These are phyloP conservation scores for Hyperoplus immaculatus DNA, from an alignment of 2,797 vertebrate species.

Conservation along the genomic window DNA sequence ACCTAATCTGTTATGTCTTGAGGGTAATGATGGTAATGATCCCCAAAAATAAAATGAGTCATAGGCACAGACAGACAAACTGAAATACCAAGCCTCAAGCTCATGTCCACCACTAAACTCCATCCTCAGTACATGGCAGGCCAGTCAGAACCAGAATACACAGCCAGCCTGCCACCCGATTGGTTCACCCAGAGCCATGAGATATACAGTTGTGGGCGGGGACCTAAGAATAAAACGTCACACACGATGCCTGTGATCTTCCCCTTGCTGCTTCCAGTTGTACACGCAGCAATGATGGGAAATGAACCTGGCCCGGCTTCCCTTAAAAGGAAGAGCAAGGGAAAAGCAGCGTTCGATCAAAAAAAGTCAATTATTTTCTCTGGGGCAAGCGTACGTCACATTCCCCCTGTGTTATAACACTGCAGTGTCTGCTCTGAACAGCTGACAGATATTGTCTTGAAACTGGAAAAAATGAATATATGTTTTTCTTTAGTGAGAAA, in stretches of 20 bases:
- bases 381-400: slow-evolving; percentile 52
- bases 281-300: slow-evolving; percentile 74
- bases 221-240: slow-evolving; percentile 71
- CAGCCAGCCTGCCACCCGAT: slow-evolving; percentile 42
- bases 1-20: too few relatives aligned
- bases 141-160: slow-evolving; percentile 29
- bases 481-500: slow-evolving; percentile 14
- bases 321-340: slow-evolving; percentile 78
- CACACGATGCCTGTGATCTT: slow-evolving; percentile 45
- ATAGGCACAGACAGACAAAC: slow-evolving; percentile 57
- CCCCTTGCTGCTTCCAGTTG: slow-evolving; percentile 68
- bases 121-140: slow-evolving; percentile 7
- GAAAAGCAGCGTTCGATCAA: slow-evolving; percentile 42
- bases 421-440: slow-evolving; percentile 30
- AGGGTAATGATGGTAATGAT: too few relatives aligned
- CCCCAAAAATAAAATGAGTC: slow-evolving; percentile 74
- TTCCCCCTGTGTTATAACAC: slow-evolving; percentile 34
- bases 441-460: neutral
- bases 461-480: slow-evolving; percentile 13
- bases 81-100: slow-evolving; percentile 56
- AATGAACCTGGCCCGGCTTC: slow-evolving; percentile 62
- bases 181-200: slow-evolving; percentile 68
- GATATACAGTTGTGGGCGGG: slow-evolving; percentile 70
- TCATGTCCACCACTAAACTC: slow-evolving; percentile 44
- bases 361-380: slow-evolving; percentile 58